phyloP scores from a whole-genome alignment of 2,888 invertebrate genomes.

The Zeuzera pyrina region DNA sequence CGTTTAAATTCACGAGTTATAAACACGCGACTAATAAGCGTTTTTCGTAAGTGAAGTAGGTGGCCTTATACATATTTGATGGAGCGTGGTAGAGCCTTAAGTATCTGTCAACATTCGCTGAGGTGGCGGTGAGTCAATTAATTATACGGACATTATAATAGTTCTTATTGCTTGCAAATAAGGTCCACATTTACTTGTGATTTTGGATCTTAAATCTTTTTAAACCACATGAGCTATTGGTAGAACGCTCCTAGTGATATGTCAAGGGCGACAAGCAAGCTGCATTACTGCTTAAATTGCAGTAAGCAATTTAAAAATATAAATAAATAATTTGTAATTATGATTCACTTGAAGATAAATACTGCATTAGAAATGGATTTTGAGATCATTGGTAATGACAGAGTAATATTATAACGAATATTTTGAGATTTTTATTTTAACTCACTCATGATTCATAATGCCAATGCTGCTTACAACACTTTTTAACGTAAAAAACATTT shows the following conservation, averaged over 20 bases:
- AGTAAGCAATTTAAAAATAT: no score
- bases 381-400: no score
- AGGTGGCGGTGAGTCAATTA: background rate
- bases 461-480: no score
- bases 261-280: constrained; percentile 1
- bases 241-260: background rate
- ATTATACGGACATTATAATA: constrained; percentile 1
- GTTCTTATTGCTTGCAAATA: background rate
- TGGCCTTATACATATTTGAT: constrained; percentile 23
- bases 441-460: no score
- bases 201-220: constrained; percentile 1
- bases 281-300: no score
- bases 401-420: no score
- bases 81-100: background rate
- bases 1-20: constrained; percentile 1
- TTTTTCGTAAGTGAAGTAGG: constrained; percentile 41
- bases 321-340: no score
- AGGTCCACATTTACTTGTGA: no score
- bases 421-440: no score
- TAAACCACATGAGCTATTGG: background rate
- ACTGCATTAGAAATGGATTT: no score
- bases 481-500: no score
- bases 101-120: background rate
- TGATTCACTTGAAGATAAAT: no score
- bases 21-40: constrained; percentile 28